These are phyloP conservation scores for Avahi laniger DNA, from an alignment of 2,797 vertebrate genomes.

Conservation along the genomic window DNA sequence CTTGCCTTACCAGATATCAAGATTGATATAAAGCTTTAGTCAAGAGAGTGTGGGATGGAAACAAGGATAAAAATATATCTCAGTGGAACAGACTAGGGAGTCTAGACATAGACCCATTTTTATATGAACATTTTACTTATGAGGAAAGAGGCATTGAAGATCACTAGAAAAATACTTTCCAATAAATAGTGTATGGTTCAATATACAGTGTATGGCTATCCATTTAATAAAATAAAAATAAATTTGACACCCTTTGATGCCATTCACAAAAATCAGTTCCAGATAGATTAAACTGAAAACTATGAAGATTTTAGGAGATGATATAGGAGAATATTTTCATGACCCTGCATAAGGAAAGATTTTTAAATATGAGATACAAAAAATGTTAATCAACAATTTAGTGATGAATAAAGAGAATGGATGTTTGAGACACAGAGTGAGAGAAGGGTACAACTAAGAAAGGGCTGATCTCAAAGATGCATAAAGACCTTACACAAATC, in stretches of 20 bases:
- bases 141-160: not conserved
- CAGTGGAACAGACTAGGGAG: not conserved
- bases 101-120: not conserved
- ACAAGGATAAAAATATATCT: not conserved
- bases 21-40: not conserved
- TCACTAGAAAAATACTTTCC: not conserved
- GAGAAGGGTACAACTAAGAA: not conserved
- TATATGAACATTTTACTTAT: not conserved
- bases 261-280: not conserved
- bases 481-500: not conserved
- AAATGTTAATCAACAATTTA: not conserved
- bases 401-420: not conserved
- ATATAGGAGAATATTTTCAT: not conserved
- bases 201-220: not conserved
- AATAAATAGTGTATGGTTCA: not conserved
- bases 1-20: not conserved
- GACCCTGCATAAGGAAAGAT: not conserved
- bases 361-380: not conserved
- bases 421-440: not conserved
- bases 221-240: not conserved
- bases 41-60: not conserved
- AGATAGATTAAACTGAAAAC: not conserved
- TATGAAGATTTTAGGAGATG: not conserved
- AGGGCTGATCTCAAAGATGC: not conserved
- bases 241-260: not conserved